Percentiles rank a stretch among this genome's conserved stretches.
Evolutionary conservation across 2,888 invertebrate species (phyloP).

Genomic region (Chesias legatella): DNA sequence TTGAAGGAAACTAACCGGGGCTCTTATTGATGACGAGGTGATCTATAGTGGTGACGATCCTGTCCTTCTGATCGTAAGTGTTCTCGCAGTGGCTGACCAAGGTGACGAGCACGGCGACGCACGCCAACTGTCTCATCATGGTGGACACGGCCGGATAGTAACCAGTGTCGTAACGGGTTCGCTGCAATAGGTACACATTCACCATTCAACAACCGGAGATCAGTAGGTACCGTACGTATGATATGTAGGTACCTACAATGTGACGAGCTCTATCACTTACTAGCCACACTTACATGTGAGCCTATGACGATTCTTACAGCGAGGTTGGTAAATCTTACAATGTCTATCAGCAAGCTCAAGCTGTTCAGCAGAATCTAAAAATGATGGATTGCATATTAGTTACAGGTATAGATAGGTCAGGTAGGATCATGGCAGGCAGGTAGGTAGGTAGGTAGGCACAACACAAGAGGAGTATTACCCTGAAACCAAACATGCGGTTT

Average conservation of each 20-base stretch:
- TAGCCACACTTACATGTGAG: conserved; percentile 53
- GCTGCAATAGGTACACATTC: conserved; percentile 40
- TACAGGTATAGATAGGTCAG: too few relatives aligned
- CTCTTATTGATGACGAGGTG: conserved; percentile 51
- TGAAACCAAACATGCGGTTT: conserved; percentile 58
- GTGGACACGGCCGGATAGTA: conserved; percentile 49
- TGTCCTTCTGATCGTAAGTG: conserved; percentile 46
- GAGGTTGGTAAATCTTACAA: conserved; percentile 55
- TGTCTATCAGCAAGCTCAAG: conserved; percentile 56
- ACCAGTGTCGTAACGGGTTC: conserved; percentile 29
- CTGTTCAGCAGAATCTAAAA: conserved; percentile 61
- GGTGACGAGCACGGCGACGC: conserved; percentile 42
- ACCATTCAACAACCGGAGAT: too few relatives aligned
- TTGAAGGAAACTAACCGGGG: conserved; percentile 49
- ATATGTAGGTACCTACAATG: neutral
- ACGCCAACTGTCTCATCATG: conserved; percentile 43
- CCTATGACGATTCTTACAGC: conserved; percentile 47
- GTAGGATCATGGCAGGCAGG: too few relatives aligned
- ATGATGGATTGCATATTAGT: neutral
- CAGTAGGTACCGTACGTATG: too few relatives aligned
- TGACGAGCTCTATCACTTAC: too few relatives aligned
- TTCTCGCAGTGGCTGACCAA: conserved; percentile 54
- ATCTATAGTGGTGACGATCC: conserved; percentile 49
- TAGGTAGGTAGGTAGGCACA: too few relatives aligned
- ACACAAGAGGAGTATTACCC: too few relatives aligned